Evolutionary conservation across 2,113 vertebrate species (phyloP), one percentile per base, ranked within the genome.

Genomic region (Progne subis): DNA sequence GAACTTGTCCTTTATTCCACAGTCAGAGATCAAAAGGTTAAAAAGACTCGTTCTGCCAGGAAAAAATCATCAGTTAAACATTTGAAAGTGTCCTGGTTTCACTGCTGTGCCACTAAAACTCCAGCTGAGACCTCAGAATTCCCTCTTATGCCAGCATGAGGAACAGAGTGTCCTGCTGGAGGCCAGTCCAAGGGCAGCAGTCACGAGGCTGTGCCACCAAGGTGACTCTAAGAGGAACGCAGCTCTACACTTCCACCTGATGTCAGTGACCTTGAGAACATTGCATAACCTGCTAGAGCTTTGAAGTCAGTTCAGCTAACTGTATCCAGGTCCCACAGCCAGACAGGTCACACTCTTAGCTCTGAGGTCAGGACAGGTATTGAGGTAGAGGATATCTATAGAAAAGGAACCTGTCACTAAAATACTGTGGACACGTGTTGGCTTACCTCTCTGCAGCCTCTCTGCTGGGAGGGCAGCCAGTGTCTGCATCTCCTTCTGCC

Each of bases 141-240:
- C 19, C 60, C 44, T 61, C 12, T 29, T 20, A n/a, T 2, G 9
- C 9, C 23, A 37, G 4, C 0, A 1, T 1, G 7, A 84, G 25
- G 12, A 81, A 31, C 55, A 57, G 8, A 2, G 13, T 18, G 44
- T 74, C 64, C 69, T 50, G 25, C 67, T 46, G 21, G 28, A 56
- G 21, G 47, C 29, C 53, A 53, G 39, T 8, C 61, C 7, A 3
- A 12, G 26, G 50, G 47, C 84, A 85, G 75, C 37, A 61, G 3
- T 43, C 37, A 21, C 2, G 5, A 44, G 61, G 47, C 39, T 59
- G n/a, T 18, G 43, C 90, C 37, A 29, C 44, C 76, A 8, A 4
- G 50, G 23, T 1, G 3, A 67, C 31, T 46, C 4, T 1, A 39
- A 26, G 16, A 18, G 19, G 37, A 46, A 84, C 49, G 46, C 57